Percentiles rank a stretch among this genome's conserved stretches.
These are phyloP conservation scores for Sceliomorpha sp. DNA, from an alignment of 2,888 invertebrate genomes.

Conservation along the genomic window DNA sequence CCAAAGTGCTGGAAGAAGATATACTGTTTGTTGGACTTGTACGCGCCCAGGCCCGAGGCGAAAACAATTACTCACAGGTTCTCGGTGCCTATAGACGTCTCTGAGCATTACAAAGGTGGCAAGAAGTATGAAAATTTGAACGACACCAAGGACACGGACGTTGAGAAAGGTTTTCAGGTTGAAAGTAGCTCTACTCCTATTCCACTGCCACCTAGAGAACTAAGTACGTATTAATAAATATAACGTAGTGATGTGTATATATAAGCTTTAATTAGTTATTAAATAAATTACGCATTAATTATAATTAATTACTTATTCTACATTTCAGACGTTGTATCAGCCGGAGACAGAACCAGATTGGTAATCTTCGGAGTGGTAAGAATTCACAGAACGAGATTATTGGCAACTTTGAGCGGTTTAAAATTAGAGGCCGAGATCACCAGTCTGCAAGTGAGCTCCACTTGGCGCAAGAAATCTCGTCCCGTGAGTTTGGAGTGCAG, in stretches of 20 bases:
- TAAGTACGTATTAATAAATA: slow-evolving; percentile 77
- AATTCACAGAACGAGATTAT: slow-evolving; percentile 91
- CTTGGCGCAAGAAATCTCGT: slow-evolving; percentile 91
- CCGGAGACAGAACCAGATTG: slow-evolving; percentile 86
- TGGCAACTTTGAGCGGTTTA: slow-evolving; percentile 95
- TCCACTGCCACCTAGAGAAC: slow-evolving; percentile 74
- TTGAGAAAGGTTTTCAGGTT: slow-evolving; percentile 81
- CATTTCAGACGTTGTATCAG: slow-evolving; percentile 80
- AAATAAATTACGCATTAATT: too few relatives aligned
- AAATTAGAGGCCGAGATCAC: slow-evolving; percentile 97
- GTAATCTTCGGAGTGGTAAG: slow-evolving; percentile 93
- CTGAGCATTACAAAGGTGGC: slow-evolving; percentile 85
- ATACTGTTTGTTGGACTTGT: slow-evolving; percentile 93
- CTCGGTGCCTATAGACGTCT: slow-evolving; percentile 86
- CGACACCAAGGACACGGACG: slow-evolving; percentile 83
- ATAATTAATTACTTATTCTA: too few relatives aligned
- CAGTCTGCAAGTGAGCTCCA: slow-evolving; percentile 93
- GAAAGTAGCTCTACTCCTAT: slow-evolving; percentile 79
- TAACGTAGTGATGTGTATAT: too few relatives aligned
- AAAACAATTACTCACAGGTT: slow-evolving; percentile 93
- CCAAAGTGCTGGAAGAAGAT: slow-evolving; percentile 97
- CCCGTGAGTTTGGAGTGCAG: slow-evolving; percentile 88
- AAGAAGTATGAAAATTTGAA: slow-evolving; percentile 83
- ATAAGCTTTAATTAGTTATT: too few relatives aligned
- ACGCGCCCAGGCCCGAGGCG: slow-evolving; percentile 96